Evolutionary conservation across 2,797 vertebrate species (phyloP).

Genomic region (Moxostoma hubbsi): DNA sequence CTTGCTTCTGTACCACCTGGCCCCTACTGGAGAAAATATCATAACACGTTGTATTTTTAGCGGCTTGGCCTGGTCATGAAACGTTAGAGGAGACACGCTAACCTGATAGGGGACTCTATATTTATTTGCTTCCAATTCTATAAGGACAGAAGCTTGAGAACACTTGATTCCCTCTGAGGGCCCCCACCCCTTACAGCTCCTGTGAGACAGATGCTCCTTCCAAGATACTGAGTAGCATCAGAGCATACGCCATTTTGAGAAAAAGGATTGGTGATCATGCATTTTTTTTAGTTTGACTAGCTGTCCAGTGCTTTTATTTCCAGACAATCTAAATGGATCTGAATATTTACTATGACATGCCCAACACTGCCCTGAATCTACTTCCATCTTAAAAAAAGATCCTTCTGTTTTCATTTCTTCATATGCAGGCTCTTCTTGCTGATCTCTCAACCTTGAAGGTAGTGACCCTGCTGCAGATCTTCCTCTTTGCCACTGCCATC

Average conservation of each 20-base stretch:
- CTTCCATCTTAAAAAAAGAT: neutral
- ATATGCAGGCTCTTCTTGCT: constrained; percentile 92
- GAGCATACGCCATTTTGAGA: constrained; percentile 14
- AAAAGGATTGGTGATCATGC: neutral
- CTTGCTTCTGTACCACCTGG: constrained; percentile 83
- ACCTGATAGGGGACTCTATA: constrained; percentile 84
- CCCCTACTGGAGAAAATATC: constrained; percentile 82
- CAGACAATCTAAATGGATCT: constrained; percentile 11
- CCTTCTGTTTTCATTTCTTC: neutral
- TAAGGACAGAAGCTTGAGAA: constrained; percentile 73
- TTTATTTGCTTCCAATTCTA: constrained; percentile 78
- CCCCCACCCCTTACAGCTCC: constrained; percentile 17
- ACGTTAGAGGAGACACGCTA: constrained; percentile 84
- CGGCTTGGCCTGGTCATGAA: constrained; percentile 80
- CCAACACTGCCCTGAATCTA: neutral
- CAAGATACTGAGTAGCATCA: constrained; percentile 11
- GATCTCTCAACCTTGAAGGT: constrained; percentile 98
- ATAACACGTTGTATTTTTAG: constrained; percentile 96
- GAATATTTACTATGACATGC: neutral
- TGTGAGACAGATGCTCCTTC: constrained; percentile 18
- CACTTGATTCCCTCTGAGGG: constrained; percentile 40
- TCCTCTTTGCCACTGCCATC: constrained; percentile 90
- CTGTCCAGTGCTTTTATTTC: neutral
- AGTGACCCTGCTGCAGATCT: constrained; percentile 98
- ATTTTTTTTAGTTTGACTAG: neutral